phyloP scores from a whole-genome alignment of 2,797 vertebrate genomes.

The Mormyrops boulengeri region DNA sequence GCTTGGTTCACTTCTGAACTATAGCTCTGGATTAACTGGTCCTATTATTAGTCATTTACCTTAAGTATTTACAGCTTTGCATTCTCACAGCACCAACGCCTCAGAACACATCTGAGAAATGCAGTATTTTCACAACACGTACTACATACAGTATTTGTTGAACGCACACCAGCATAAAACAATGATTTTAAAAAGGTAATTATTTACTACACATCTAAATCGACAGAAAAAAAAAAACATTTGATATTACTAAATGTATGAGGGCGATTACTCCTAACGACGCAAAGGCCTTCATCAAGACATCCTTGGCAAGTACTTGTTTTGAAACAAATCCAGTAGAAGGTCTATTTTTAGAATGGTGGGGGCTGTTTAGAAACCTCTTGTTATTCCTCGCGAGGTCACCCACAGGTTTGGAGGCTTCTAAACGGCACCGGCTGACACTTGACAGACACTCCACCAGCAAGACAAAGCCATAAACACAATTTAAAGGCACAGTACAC shows the following conservation, averaged over 20 bases:
- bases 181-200: not conserved
- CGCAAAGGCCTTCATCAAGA: not conserved
- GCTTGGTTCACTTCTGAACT: not conserved
- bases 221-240: not conserved
- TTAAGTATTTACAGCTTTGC: not conserved
- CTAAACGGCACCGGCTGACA: not conserved
- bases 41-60: not conserved
- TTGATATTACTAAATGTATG: not conserved
- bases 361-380: not conserved
- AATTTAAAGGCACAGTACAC: not conserved
- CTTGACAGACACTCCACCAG: not conserved
- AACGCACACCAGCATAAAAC: not conserved
- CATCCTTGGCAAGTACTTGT: constrained; percentile 9
- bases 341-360: not conserved
- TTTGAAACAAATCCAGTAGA: constrained; percentile 7
- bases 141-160: not conserved
- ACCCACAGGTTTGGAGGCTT: not conserved
- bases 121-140: not conserved
- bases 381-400: constrained; percentile 3
- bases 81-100: not conserved
- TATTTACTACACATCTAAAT: not conserved
- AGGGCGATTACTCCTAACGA: not conserved
- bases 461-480: not conserved
- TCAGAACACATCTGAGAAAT: not conserved
- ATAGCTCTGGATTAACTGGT: not conserved